Percentiles rank a stretch among this genome's conserved stretches.
Evolutionary conservation across 2,797 vertebrate species (phyloP).

Genomic region (Gymnothorax reevesii): DNA sequence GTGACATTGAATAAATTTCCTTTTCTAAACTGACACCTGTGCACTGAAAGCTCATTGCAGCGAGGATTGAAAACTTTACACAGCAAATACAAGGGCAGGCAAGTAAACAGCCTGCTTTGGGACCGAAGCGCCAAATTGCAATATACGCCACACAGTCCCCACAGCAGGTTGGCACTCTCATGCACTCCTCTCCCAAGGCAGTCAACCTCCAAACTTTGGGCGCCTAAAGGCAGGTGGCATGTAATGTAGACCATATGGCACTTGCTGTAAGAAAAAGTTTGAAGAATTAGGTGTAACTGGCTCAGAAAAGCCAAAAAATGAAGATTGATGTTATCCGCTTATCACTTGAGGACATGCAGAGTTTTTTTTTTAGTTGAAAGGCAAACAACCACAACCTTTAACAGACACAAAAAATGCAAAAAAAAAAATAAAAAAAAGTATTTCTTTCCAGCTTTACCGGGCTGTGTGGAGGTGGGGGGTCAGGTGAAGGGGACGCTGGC

Average conservation of each 20-base stretch:
- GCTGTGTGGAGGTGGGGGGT: neutral
- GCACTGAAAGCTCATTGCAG: conserved; percentile 29
- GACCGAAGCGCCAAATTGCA: conserved; percentile 20
- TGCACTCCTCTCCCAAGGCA: conserved; percentile 41
- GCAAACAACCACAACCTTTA: conserved; percentile 39
- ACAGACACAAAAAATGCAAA: neutral
- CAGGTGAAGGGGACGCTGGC: neutral
- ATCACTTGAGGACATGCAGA: conserved; percentile 59
- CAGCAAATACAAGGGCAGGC: conserved; percentile 6
- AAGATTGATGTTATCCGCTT: conserved; percentile 68
- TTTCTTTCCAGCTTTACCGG: neutral
- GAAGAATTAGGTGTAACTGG: conserved; percentile 61
- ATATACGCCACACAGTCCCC: conserved; percentile 30
- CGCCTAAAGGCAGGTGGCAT: conserved; percentile 67
- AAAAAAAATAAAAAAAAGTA: neutral
- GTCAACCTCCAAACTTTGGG: conserved; percentile 29
- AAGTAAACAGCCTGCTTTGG: conserved; percentile 24
- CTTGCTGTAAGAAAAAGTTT: conserved; percentile 57
- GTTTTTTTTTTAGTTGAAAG: conserved; percentile 52
- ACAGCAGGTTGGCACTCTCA: conserved; percentile 57
- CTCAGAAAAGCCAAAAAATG: conserved; percentile 53
- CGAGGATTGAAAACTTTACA: neutral
- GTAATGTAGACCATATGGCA: conserved; percentile 70
- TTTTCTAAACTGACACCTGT: conserved; percentile 42
- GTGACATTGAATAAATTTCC: neutral